Percentiles rank a stretch among this genome's conserved stretches.
phyloP scores from a whole-genome alignment of 2,113 vertebrate species.

The Caranx melampygus region DNA sequence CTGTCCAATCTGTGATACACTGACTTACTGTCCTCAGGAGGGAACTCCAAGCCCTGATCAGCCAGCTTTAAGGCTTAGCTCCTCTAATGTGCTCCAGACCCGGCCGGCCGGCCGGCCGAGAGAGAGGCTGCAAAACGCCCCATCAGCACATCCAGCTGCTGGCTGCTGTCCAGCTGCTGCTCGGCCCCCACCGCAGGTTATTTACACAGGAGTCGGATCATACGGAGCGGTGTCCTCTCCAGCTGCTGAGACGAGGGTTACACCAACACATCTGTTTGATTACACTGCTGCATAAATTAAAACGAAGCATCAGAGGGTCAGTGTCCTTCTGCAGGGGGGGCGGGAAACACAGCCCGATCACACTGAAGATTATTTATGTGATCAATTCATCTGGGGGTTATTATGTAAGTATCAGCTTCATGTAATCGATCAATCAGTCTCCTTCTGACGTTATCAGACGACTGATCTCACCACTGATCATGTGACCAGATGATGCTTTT shows the following conservation, averaged over 20 bases:
- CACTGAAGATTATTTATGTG: no score
- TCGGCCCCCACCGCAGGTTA: slow-evolving; percentile 24
- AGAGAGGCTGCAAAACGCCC: slow-evolving; percentile 19
- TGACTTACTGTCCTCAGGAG: slow-evolving; percentile 53
- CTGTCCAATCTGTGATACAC: slow-evolving; percentile 48
- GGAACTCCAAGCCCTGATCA: slow-evolving; percentile 51
- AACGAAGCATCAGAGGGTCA: neutral
- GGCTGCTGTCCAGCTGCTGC: slow-evolving; percentile 49
- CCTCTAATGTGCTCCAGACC: slow-evolving; percentile 73
- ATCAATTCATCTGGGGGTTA: neutral
- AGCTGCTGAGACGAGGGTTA: slow-evolving; percentile 23
- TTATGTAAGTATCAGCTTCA: no score
- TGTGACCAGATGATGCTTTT: no score
- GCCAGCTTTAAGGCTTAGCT: slow-evolving; percentile 63
- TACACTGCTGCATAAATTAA: neutral
- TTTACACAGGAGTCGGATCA: slow-evolving; percentile 45
- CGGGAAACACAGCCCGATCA: neutral
- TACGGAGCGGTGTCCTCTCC: slow-evolving; percentile 32
- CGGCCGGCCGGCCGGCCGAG: slow-evolving; percentile 25
- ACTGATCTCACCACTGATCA: no score
- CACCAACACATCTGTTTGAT: slow-evolving; percentile 13
- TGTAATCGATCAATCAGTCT: no score
- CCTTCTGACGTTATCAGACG: no score
- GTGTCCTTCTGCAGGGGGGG: no score
- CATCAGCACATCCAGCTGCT: slow-evolving; percentile 63